phyloP scores from a whole-genome alignment of 2,888 invertebrate species.

The Parapristionchus giblindavisi region DNA sequence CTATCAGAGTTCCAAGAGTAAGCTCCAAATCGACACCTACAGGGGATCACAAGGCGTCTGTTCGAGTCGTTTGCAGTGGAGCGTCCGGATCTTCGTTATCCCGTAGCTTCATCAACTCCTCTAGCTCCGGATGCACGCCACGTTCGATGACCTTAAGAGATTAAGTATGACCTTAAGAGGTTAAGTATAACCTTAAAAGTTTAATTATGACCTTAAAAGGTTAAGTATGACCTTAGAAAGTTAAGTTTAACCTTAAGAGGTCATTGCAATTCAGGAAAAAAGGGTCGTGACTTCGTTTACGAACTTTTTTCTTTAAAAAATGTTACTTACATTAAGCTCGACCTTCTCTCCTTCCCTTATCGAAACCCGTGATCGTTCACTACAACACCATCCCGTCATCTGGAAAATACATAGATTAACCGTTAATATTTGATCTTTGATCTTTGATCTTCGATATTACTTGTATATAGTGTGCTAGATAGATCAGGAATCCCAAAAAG shows the following conservation, averaged over 20 bases:
- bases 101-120: neutral
- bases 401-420: neutral
- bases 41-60: constrained; percentile 7
- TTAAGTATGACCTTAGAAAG: no score
- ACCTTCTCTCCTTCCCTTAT: no score
- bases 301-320: neutral
- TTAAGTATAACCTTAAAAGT: no score
- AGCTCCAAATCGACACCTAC: neutral
- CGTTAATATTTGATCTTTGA: constrained; percentile 10
- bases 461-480: constrained; percentile 46
- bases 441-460: constrained; percentile 2
- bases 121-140: constrained; percentile 11
- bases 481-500: constrained; percentile 47
- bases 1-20: neutral
- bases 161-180: neutral
- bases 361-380: no score
- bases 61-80: neutral
- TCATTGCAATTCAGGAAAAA: no score
- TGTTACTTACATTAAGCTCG: constrained; percentile 4
- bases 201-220: no score
- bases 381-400: neutral
- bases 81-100: neutral
- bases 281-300: no score
- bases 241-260: no score
- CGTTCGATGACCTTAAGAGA: neutral